Evolutionary conservation across 1,140 invertebrate species (phyloP), one percentile per base, ranked within the genome.

Genomic region (Eriosoma lanigerum): DNA sequence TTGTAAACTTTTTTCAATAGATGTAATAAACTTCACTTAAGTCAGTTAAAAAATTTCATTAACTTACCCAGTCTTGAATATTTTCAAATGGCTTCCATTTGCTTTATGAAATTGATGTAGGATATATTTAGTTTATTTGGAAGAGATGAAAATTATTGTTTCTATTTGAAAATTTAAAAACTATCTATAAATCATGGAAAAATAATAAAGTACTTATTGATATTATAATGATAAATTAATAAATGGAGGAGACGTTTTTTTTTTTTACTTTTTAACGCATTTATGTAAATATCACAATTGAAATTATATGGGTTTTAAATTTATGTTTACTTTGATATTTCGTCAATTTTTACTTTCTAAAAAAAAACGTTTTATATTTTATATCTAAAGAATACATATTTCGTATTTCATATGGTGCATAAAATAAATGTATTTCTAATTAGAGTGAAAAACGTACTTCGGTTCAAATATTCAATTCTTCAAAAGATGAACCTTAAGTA

Each of bases 281-380:
- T 58, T 58, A 13, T 26, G 21, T 13, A 58, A 58, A 58, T 24
- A n/a, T n/a, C 56, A 24, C 24, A 58, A 58, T 58, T 24, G 24
- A 58, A 58, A 58, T n/a, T n/a, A n/a, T 58, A 58, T 13, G 56
- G 56, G 13, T 58, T 58, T 13, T 58, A 24, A 58, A 58, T 58
- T 10, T 58, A 58, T 58, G 56, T 58, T 58, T 58, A 26, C 56
- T 58, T 58, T 24, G 15, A 24, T 15, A 26, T 58, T 58, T 58
- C 21, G 56, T 1, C 12, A 58, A 58, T 26, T 58, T 26, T 26
- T 58, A 10, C 56, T 24, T 58, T 58, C 21, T 58, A 13, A 24
- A 26, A 13, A 58, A 58, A 21, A 58, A 26, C 56, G 21, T 58
- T 58, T 58, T 24, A 26, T 13, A 26, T 3, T 24, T 58, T 4